These are phyloP conservation scores for Ctenosaura bakeri DNA, from an alignment of 2,797 vertebrate species.

Conservation along the genomic window DNA sequence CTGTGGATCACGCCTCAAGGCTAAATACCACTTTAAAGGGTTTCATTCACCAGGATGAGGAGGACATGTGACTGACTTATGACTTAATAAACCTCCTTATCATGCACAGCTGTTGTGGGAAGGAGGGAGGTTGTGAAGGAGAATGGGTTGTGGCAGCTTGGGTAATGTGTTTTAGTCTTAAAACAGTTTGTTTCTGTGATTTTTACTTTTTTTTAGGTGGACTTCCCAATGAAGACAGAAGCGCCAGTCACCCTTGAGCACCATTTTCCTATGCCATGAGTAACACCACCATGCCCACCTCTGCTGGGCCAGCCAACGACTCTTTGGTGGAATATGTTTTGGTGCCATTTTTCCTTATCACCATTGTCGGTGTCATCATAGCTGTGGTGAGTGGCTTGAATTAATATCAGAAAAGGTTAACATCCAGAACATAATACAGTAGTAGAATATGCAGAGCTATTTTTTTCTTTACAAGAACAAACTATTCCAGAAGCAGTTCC, in stretches of 20 bases:
- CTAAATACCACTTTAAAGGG: constrained; percentile 24
- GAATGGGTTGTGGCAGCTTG: neutral
- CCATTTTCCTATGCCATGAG: constrained; percentile 80
- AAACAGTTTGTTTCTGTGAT: constrained; percentile 27
- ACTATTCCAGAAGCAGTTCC: neutral
- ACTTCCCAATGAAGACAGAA: constrained; percentile 34
- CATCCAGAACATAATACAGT: neutral
- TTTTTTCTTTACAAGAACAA: neutral
- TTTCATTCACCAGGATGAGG: neutral
- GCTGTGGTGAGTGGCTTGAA: constrained; percentile 87
- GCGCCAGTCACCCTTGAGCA: constrained; percentile 48
- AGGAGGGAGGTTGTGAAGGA: neutral
- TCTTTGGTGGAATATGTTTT: constrained; percentile 88
- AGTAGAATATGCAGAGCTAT: neutral
- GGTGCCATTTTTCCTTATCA: constrained; percentile 92
- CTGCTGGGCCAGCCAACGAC: constrained; percentile 80
- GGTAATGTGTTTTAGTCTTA: constrained; percentile 20
- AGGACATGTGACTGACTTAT: constrained; percentile 32
- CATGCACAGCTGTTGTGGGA: neutral
- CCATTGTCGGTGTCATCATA: constrained; percentile 86
- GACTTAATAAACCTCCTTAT: constrained; percentile 9
- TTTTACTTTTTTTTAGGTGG: neutral
- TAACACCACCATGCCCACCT: constrained; percentile 88
- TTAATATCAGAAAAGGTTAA: neutral
- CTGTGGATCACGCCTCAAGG: neutral